Evolutionary conservation across 2,888 invertebrate genomes (phyloP).

Genomic region (Taenaris catops): DNA sequence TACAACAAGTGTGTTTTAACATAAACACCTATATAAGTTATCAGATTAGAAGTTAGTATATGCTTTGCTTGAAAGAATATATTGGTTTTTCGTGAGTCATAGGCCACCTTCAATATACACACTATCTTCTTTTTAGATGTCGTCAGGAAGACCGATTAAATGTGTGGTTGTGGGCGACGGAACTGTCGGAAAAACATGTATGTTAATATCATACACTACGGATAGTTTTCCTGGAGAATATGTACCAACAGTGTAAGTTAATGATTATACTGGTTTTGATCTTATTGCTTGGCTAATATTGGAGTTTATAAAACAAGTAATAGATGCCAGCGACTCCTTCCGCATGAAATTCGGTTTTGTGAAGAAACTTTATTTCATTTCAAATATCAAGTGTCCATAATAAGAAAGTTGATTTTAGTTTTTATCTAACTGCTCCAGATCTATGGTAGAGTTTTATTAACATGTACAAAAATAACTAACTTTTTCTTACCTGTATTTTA

Average conservation of each 20-base stretch:
- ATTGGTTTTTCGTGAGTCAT: conserved; percentile 62
- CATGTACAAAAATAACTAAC: too few relatives aligned
- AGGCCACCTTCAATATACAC: conserved; percentile 42
- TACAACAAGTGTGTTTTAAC: conserved; percentile 6
- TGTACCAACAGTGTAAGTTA: conserved; percentile 95
- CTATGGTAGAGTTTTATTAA: too few relatives aligned
- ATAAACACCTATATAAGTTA: conserved; percentile 14
- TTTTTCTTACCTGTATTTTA: too few relatives aligned
- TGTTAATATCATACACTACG: conserved; percentile 95
- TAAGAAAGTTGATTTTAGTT: too few relatives aligned
- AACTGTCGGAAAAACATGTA: conserved; percentile 96
- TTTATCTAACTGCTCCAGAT: too few relatives aligned
- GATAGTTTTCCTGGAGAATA: conserved; percentile 97
- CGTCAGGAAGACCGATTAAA: conserved; percentile 95
- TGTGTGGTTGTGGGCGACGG: conserved; percentile 96
- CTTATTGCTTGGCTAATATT: too few relatives aligned
- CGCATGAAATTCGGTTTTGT: too few relatives aligned
- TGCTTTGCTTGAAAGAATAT: conserved; percentile 27
- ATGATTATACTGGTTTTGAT: conserved; percentile 21
- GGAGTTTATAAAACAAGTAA: too few relatives aligned
- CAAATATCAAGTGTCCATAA: too few relatives aligned
- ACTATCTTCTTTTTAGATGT: conserved; percentile 82
- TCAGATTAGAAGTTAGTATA: conserved; percentile 16
- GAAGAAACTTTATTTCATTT: too few relatives aligned
- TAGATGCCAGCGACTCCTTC: too few relatives aligned